Evolutionary conservation across 2,888 invertebrate genomes (phyloP).

Genomic region (Brachyopa scutellaris): DNA sequence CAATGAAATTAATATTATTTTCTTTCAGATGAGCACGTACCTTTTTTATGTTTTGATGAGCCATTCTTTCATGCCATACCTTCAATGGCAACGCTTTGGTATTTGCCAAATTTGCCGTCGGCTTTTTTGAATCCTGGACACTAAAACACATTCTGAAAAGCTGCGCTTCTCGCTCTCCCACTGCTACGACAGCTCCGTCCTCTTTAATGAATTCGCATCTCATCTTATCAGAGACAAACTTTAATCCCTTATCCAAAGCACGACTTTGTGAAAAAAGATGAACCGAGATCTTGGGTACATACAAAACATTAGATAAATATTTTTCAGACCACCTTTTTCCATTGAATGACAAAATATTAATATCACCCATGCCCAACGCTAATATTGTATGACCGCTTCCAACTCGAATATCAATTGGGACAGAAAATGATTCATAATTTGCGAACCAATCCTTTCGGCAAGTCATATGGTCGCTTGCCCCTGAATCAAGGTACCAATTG

Average conservation of each 20-base stretch:
- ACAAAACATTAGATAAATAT: conserved; percentile 14
- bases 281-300: conserved; percentile 9
- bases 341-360: conserved; percentile 46
- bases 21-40: conserved; percentile 33
- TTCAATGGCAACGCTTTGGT: conserved; percentile 3
- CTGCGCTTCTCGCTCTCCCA: conserved; percentile 27
- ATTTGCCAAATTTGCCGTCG: neutral
- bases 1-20: conserved; percentile 22
- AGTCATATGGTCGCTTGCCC: conserved; percentile 66
- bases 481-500: conserved; percentile 64
- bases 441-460: conserved; percentile 18
- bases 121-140: neutral
- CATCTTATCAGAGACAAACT: conserved; percentile 4
- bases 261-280: too few species aligned
- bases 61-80: too few species aligned
- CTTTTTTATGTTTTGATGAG: conserved; percentile 66
- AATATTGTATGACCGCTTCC: conserved; percentile 39
- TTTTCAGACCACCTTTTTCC: conserved; percentile 6
- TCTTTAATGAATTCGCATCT: conserved; percentile 16
- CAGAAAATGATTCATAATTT: conserved; percentile 2
- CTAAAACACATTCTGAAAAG: conserved; percentile 33
- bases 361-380: conserved; percentile 47
- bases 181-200: conserved; percentile 21
- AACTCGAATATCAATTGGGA: neutral
- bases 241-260: too few species aligned